These are phyloP conservation scores for Anastrepha ludens DNA, from an alignment of 1,140 invertebrate species.

Conservation along the genomic window DNA sequence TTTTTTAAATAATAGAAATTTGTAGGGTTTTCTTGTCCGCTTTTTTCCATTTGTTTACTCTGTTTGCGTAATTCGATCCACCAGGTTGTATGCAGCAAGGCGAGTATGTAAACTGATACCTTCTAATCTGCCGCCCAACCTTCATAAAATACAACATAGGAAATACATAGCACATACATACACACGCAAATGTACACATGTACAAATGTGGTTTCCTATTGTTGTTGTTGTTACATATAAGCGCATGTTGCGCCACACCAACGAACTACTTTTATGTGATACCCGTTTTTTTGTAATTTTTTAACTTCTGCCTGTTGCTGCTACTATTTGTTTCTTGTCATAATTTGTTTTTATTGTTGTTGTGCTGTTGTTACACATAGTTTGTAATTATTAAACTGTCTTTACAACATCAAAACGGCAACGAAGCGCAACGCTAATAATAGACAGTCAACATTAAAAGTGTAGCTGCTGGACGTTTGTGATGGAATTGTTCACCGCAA, in stretches of 20 bases:
- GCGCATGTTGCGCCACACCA: conserved; percentile 45
- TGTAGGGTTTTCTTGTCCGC: no score
- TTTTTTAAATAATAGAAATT: no score
- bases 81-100: conserved; percentile 5
- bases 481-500: conserved; percentile 30
- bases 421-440: conserved; percentile 42
- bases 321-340: not conserved
- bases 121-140: conserved; percentile 30
- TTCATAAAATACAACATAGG: not conserved
- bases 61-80: conserved; percentile 6
- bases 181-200: not conserved
- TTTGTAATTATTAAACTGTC: conserved; percentile 51
- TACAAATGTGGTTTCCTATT: not conserved
- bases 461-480: not conserved
- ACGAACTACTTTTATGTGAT: conserved; percentile 16
- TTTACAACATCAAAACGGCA: conserved; percentile 46
- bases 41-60: not conserved
- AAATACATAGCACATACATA: not conserved
- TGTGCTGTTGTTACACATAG: not conserved
- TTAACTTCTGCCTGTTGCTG: not conserved
- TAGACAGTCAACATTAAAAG: not conserved
- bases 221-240: conserved; percentile 23
- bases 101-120: conserved; percentile 28
- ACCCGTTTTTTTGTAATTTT: not conserved
- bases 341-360: not conserved